Conservation (phyloP, 2,888 invertebrate genomes). For the Hemicrepidius hirtus region DNA sequence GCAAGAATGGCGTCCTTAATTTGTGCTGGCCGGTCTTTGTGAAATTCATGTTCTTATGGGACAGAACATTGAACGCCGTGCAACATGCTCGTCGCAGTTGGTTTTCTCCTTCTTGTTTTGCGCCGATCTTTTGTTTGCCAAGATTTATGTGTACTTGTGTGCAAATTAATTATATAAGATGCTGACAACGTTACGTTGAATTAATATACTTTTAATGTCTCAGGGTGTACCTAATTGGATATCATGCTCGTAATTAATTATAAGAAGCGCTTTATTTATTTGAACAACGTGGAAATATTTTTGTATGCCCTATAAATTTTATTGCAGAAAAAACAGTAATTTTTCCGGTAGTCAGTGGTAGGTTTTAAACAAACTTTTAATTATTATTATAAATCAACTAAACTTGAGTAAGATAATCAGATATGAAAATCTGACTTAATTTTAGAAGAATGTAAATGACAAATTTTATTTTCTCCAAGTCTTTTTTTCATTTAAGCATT, state of each 20-base stretch:
- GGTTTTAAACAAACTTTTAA: background rate
- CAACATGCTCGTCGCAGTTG: conserved; percentile 44
- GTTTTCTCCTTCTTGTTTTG: conserved; percentile 51
- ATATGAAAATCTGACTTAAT: no score
- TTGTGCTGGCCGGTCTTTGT: conserved; percentile 42
- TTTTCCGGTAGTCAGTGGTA: background rate
- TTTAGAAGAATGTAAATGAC: background rate
- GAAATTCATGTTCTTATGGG: conserved; percentile 42
- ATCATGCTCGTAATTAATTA: conserved; percentile 33
- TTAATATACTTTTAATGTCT: conserved; percentile 55
- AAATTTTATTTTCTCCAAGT: background rate
- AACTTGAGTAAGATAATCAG: no score
- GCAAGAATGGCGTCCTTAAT: conserved; percentile 28
- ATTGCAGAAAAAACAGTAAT: background rate
- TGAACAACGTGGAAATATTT: conserved; percentile 1
- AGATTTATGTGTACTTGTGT: conserved; percentile 62
- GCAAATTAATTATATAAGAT: conserved; percentile 62
- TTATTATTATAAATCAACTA: no score
- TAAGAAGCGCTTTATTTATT: conserved; percentile 9
- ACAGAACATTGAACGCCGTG: conserved; percentile 45
- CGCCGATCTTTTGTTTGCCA: conserved; percentile 55
- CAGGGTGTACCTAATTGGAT: conserved; percentile 53
- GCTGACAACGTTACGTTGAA: conserved; percentile 56
- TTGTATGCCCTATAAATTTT: conserved; percentile 7
- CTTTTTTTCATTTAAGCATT: background rate